phyloP scores from a whole-genome alignment of 2,888 invertebrate genomes.

The Pilophorus perplexus region DNA sequence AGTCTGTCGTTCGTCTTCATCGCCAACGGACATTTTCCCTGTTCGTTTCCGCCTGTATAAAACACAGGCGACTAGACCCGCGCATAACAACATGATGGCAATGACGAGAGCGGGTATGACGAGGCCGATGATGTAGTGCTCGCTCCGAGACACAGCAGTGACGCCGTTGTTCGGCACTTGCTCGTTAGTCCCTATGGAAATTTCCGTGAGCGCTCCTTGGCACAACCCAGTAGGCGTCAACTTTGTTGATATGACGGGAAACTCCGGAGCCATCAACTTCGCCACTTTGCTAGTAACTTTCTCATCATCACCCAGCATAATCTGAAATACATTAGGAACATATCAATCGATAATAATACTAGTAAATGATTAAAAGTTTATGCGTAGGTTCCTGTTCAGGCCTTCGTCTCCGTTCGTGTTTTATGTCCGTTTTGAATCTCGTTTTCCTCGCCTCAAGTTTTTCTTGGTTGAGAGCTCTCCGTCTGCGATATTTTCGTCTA shows the following conservation, averaged over 20 bases:
- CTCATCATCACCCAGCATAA: slow-evolving; percentile 49
- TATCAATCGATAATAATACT: neutral
- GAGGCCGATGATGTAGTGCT: slow-evolving; percentile 65
- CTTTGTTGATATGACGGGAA: slow-evolving; percentile 65
- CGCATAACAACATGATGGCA: slow-evolving; percentile 80
- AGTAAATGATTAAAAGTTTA: neutral
- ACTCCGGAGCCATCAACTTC: slow-evolving; percentile 67
- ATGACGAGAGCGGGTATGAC: slow-evolving; percentile 87
- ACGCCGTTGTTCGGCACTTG: slow-evolving; percentile 46
- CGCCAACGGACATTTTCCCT: slow-evolving; percentile 75
- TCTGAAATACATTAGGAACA: slow-evolving; percentile 43
- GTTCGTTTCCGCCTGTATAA: slow-evolving; percentile 76
- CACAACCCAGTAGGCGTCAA: slow-evolving; percentile 63
- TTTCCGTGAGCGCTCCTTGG: slow-evolving; percentile 55
- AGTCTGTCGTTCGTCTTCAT: slow-evolving; percentile 77
- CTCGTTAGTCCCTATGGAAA: slow-evolving; percentile 49
- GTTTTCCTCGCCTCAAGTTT: too few relatives aligned
- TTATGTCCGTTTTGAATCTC: too few relatives aligned
- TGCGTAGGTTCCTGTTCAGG: too few relatives aligned
- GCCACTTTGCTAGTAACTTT: slow-evolving; percentile 58
- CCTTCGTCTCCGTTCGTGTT: too few relatives aligned
- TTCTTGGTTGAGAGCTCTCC: too few relatives aligned
- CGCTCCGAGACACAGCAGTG: slow-evolving; percentile 49
- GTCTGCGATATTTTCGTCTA: too few relatives aligned
- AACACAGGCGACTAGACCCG: slow-evolving; percentile 82